Conservation (phyloP, 2,113 vertebrate genomes). For the Lycaon pictus region DNA sequence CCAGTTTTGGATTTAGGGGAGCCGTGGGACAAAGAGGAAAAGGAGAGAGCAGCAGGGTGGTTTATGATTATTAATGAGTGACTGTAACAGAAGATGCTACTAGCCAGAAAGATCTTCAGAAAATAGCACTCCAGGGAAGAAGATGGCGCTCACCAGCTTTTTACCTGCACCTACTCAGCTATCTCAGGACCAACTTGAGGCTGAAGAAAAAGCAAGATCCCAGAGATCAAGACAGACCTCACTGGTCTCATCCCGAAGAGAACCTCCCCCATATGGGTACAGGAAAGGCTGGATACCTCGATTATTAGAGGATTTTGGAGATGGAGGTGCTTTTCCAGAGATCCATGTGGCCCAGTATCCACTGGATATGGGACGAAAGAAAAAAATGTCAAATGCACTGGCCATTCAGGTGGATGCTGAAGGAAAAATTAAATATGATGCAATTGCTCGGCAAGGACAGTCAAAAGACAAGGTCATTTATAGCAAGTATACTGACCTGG, state of each 20-base stretch:
- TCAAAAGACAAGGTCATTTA: slow-evolving; percentile 95
- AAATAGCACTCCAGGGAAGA: not conserved
- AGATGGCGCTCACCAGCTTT: too few relatives aligned
- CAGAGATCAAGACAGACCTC: too few relatives aligned
- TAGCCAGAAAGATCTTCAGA: not conserved
- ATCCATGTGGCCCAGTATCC: slow-evolving; percentile 98
- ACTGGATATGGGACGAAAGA: slow-evolving; percentile 97
- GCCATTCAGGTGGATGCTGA: slow-evolving; percentile 98
- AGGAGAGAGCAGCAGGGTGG: not conserved
- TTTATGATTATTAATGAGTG: not conserved
- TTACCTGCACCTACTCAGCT: too few relatives aligned
- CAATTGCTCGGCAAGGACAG: slow-evolving; percentile 97
- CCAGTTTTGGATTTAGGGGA: not conserved
- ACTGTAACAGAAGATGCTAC: not conserved
- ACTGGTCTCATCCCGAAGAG: too few relatives aligned
- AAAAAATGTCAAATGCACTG: slow-evolving; percentile 96
- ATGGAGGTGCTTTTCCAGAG: slow-evolving; percentile 99
- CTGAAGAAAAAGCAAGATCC: too few relatives aligned
- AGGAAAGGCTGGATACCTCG: too few relatives aligned
- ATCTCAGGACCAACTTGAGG: too few relatives aligned
- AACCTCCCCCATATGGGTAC: too few relatives aligned
- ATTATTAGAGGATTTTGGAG: slow-evolving; percentile 94
- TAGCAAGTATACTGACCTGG: too few relatives aligned
- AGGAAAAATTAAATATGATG: slow-evolving; percentile 98
- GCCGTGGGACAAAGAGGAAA: not conserved